Evolutionary conservation across 2,888 invertebrate genomes (phyloP).

Genomic region (Isoperla grammatica): DNA sequence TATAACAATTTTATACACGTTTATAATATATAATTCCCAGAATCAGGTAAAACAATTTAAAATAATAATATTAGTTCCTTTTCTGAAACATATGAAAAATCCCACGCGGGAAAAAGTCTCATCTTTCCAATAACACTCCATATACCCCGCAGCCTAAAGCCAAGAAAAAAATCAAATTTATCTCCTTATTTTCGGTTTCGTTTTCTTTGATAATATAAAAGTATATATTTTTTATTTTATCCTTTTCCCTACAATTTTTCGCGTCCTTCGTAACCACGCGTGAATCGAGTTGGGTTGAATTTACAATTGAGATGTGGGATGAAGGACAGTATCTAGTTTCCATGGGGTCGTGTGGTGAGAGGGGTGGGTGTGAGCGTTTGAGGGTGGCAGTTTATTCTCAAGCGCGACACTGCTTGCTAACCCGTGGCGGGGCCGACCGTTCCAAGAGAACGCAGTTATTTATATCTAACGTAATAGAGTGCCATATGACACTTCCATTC

Average conservation of each 20-base stretch:
- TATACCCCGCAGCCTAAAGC: too few relatives aligned
- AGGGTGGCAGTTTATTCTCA: slow-evolving; percentile 1
- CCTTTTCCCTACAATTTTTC: too few relatives aligned
- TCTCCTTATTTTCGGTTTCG: not conserved
- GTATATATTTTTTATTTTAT: too few relatives aligned
- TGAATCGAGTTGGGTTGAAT: slow-evolving; percentile 10
- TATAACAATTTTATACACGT: too few relatives aligned
- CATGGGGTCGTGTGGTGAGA: slow-evolving; percentile 1
- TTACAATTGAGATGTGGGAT: slow-evolving; percentile 12
- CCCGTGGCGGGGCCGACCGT: slow-evolving; percentile 1
- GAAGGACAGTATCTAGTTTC: slow-evolving; percentile 1
- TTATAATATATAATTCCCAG: too few relatives aligned
- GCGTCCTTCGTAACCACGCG: too few relatives aligned
- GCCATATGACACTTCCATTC: slow-evolving; percentile 18
- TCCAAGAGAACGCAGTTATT: not conserved
- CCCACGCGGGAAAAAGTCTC: too few relatives aligned
- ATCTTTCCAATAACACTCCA: too few relatives aligned
- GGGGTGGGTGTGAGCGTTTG: not conserved
- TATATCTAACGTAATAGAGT: slow-evolving; percentile 12
- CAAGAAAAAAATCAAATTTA: slow-evolving; percentile 2
- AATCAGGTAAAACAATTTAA: too few relatives aligned
- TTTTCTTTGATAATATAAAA: too few relatives aligned
- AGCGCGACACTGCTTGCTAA: slow-evolving; percentile 7
- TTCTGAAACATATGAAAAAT: too few relatives aligned
- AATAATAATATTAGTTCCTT: too few relatives aligned